Base-by-base conservation (phyloP, 1,140 invertebrate species). In the Zaprionus gabonicus region DNA sequence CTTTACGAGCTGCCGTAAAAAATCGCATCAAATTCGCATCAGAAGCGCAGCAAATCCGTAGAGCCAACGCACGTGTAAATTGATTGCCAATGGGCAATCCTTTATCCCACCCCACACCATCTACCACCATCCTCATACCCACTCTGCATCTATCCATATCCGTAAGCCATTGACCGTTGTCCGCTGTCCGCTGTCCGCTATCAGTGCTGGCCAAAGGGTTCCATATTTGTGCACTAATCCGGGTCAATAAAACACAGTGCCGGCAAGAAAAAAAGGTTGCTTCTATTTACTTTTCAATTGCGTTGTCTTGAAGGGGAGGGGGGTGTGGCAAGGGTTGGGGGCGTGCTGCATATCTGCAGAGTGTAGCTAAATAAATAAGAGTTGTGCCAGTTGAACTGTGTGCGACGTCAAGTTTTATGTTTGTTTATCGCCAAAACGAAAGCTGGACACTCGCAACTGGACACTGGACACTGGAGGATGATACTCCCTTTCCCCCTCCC, bases 331-430 rank as follows among this genome's bases (percentile, higher is more conserved):
- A 36, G 36, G 59, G 49, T 25, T 13, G 6, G 25, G 51, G 27
- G 59, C 25, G 25, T 28, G 36, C 38, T 62, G 67, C 59, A 78
- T 83, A 88, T 84, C 71, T 79, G 55, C 44, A 17, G 46, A 67
- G 31, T 81, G 71, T 84, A 79, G 84, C 74, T 71, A 73, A 80
- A 76, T 80, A 88, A 88, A 88, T 88, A 88, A 85, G 85, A 85
- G 85, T 90, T 78, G 59, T 78, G 71, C 71, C 76, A 74, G 71
- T 78, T 88, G 84, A 88, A 83, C 81, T 90, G 84, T 88, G 84
- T 76, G 70, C 78, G 71, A 80, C 83, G 81, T 90, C 83, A 85
- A 88, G 66, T 90, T 88, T 88, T 90, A 88, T 88, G 85, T 82
- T 90, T 88, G 85, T 90, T 88, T 88, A 88, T 88, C 85, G 85